Base-by-base conservation (phyloP, 2,113 vertebrate genomes). In the Orcinus orca region DNA sequence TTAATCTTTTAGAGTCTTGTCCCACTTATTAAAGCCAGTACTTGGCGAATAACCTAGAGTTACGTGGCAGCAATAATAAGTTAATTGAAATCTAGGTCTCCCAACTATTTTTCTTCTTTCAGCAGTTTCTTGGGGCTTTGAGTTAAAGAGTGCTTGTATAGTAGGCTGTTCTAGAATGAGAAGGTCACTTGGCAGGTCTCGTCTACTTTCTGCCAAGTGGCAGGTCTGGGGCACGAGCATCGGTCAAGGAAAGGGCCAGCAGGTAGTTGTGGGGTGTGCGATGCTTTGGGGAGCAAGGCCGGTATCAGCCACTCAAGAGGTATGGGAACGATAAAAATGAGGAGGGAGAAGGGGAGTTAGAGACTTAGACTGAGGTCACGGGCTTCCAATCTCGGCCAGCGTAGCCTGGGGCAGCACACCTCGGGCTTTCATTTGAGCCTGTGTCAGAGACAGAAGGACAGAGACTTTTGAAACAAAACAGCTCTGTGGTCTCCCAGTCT, bases 1-100 rank as follows among this genome's bases (percentile, higher is more conserved):
- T 97, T 97, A 95, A 96, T 97, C 97, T 96, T 97, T 62, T n/a
- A 95, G 73, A 92, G 73, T 94, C 88, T 96, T 62, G 87, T 63
- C 96, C 96, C 79, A 96, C 86, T 97, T 98, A 79, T 36, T 85
- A 83, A 95, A 97, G 93, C 93, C 95, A 67, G 47, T 44, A 58
- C 83, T 94, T 96, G 97, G 90, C 53, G 10, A 53, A 47, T 65
- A 74, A 93, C 91, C 82, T 89, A 70, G 88, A 92, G 63, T 92
- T 95, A 8, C 18, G 20, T 55, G 70, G 92, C 63, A 71, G 86
- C 77, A 80, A 0, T 95, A 83, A 90, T 84, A 73, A 96, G 83
- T 62, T 97, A 85, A 90, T 90, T 95, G 70, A 73, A 87, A 91
- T 96, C 88, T 83, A 82, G 87, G 95, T 50, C 97, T 90, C 73